These are phyloP conservation scores for Aplocera efformata DNA, from an alignment of 2,888 invertebrate species.

Conservation along the genomic window DNA sequence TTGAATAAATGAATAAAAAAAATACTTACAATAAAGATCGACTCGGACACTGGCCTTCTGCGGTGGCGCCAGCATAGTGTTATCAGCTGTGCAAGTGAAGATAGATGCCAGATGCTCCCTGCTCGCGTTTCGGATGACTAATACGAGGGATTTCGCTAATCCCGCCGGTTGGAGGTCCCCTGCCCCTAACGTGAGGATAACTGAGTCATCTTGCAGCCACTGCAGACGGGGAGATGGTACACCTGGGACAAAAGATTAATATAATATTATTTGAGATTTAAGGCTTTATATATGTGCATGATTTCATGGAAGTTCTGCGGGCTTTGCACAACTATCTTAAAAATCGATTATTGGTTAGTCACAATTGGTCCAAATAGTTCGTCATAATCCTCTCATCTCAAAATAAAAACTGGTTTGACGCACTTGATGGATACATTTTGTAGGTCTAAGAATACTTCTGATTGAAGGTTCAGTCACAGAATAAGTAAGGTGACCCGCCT, in stretches of 20 bases:
- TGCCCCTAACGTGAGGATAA: constrained; percentile 53
- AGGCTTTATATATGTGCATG: too few species aligned
- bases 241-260: constrained; percentile 38
- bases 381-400: too few species aligned
- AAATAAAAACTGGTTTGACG: too few species aligned
- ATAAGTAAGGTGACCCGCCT: too few species aligned
- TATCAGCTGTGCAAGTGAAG: constrained; percentile 86
- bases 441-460: too few species aligned
- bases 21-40: constrained; percentile 83
- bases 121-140: constrained; percentile 63
- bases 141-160: constrained; percentile 48
- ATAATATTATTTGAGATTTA: too few species aligned
- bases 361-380: too few species aligned
- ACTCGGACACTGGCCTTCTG: constrained; percentile 83
- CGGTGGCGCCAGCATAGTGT: constrained; percentile 84
- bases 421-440: too few species aligned
- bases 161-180: constrained; percentile 50
- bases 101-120: constrained; percentile 82
- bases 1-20: not conserved
- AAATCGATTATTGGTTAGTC: too few species aligned
- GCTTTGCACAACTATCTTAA: too few species aligned
- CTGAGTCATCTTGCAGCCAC: constrained; percentile 67
- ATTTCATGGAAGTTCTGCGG: too few species aligned
- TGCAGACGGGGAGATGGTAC: constrained; percentile 67
- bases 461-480: too few species aligned